phyloP scores from a whole-genome alignment of 2,113 vertebrate species.

The Eonycteris spelaea region DNA sequence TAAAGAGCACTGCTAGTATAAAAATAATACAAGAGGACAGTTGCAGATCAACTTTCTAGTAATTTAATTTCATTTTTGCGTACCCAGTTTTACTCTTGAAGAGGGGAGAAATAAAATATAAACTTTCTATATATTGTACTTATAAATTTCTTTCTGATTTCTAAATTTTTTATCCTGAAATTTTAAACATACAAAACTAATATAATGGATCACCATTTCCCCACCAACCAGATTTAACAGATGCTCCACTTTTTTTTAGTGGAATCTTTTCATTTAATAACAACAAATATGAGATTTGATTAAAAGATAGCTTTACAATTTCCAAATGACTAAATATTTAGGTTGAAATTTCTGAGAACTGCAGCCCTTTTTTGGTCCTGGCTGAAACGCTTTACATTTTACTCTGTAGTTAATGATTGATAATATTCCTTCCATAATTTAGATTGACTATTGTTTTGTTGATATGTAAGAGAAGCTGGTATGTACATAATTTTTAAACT shows the following conservation, averaged over 20 bases:
- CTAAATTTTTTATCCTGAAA: conserved; percentile 6
- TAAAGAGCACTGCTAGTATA: not conserved
- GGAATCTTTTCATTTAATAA: conserved; percentile 17
- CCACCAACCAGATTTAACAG: not conserved
- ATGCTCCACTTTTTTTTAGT: not conserved
- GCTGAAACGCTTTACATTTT: conserved; percentile 24
- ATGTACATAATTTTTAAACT: not conserved
- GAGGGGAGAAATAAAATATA: not conserved
- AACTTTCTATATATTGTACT: not conserved
- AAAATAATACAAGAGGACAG: not conserved
- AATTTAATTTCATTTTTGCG: not conserved
- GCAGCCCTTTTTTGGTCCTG: conserved; percentile 13
- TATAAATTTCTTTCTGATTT: conserved; percentile 9
- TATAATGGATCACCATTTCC: not conserved
- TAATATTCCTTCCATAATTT: conserved; percentile 54
- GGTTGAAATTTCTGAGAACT: not conserved
- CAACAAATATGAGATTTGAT: not conserved
- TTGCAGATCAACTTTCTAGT: conserved; percentile 11
- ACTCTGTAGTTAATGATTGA: conserved; percentile 36
- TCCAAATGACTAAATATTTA: not conserved
- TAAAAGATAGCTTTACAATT: conserved; percentile 18
- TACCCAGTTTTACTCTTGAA: conserved; percentile 22
- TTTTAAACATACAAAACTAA: not conserved
- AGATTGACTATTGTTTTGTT: conserved; percentile 24
- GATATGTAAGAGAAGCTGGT: conserved; percentile 21